A percentile compares a stretch with the other conserved stretches of the same genome.
Evolutionary conservation across 2,888 invertebrate genomes (phyloP).

Genomic region (Masnerella sp.): DNA sequence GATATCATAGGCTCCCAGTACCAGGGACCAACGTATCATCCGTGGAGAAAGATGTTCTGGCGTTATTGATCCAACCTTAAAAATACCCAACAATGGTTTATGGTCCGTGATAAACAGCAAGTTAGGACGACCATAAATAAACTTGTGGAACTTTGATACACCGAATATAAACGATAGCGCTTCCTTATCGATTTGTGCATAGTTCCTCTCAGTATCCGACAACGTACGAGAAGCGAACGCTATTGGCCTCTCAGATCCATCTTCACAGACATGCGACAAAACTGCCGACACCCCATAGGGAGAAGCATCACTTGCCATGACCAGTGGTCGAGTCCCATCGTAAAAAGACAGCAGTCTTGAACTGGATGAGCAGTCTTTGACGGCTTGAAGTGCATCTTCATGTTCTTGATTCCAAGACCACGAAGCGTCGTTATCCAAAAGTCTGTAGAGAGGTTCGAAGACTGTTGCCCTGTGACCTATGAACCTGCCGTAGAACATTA

Average conservation of each 20-base stretch:
- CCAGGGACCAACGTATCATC: constrained; percentile 11
- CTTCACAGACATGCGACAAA: background rate
- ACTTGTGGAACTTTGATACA: background rate
- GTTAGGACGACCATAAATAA: constrained; percentile 39
- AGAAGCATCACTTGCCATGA: constrained; percentile 13
- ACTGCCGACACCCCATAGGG: constrained; percentile 4
- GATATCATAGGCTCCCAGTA: constrained; percentile 14
- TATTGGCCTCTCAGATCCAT: background rate
- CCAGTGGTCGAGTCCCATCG: background rate
- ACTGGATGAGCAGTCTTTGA: background rate
- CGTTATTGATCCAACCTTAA: background rate
- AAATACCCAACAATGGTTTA: constrained; percentile 25
- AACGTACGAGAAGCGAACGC: background rate
- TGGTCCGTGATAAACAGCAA: constrained; percentile 68
- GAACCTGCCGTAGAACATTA: constrained; percentile 8
- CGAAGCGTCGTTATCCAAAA: background rate
- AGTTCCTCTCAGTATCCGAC: background rate
- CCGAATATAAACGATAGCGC: background rate
- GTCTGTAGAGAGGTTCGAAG: constrained; percentile 8
- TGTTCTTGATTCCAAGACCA: constrained; percentile 8
- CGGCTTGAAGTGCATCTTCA: background rate
- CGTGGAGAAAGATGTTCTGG: constrained; percentile 28
- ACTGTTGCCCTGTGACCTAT: background rate
- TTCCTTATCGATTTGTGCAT: background rate
- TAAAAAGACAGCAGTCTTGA: background rate